Evolutionary conservation across 2,797 vertebrate species (phyloP).

Genomic region (Pangasius larnaudii): DNA sequence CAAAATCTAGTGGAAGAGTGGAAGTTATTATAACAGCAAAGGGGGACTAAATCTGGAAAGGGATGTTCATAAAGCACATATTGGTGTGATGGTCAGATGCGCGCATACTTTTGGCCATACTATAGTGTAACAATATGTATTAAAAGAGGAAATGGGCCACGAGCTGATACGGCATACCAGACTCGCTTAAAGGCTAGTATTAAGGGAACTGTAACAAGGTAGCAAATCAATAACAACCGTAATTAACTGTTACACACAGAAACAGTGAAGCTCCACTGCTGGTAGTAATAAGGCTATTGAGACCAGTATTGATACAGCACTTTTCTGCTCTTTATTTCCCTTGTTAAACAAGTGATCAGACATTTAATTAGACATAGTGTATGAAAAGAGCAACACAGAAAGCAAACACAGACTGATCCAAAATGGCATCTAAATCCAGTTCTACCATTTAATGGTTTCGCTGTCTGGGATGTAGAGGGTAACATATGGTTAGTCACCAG

Average conservation of each 20-base stretch:
- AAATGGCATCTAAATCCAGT: background rate
- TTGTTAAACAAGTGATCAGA: conserved; percentile 24
- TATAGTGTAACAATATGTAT: background rate
- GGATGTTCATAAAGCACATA: background rate
- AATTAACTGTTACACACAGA: conserved; percentile 18
- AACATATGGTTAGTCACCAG: background rate
- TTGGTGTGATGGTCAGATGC: background rate
- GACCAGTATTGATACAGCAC: background rate
- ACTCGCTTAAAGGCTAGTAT: background rate
- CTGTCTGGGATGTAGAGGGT: background rate
- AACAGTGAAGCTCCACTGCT: background rate
- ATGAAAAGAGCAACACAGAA: background rate
- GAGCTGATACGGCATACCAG: background rate
- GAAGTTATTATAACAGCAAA: background rate
- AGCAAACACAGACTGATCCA: background rate
- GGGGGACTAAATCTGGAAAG: background rate
- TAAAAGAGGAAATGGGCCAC: background rate
- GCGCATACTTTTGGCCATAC: background rate
- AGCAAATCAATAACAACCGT: conserved; percentile 30
- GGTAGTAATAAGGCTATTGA: conserved; percentile 24
- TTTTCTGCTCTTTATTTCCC: conserved; percentile 4
- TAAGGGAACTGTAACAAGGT: conserved; percentile 11
- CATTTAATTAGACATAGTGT: conserved; percentile 17
- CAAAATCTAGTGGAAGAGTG: background rate
- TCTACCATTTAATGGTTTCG: background rate